A percentile compares a stretch with the other conserved stretches of the same genome.
Evolutionary conservation across 2,888 invertebrate genomes (phyloP).

Genomic region (Cosmopolites sordidus): DNA sequence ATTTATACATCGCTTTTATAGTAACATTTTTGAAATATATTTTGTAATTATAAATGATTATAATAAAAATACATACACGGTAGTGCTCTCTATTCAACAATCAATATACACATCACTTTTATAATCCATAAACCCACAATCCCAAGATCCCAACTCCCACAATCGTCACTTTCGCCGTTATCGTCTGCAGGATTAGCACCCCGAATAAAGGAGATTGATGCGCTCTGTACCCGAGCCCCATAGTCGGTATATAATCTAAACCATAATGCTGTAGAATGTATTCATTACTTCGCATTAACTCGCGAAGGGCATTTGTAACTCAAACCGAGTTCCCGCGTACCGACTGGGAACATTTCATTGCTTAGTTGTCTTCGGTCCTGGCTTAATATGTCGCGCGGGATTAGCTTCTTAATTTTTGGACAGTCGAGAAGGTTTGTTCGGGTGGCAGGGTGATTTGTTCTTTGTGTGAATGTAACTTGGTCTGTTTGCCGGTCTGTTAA

Average conservation of each 20-base stretch:
- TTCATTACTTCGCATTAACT: conserved; percentile 50
- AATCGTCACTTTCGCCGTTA: no score
- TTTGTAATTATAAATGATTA: no score
- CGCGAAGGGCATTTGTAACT: conserved; percentile 45
- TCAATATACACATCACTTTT: no score
- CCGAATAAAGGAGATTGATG: conserved; percentile 44
- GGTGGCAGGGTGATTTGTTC: not conserved
- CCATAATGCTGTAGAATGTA: conserved; percentile 51
- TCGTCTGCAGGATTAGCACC: no score
- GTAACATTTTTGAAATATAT: no score
- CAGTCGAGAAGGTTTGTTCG: not conserved
- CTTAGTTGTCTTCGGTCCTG: not conserved
- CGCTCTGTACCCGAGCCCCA: conserved; percentile 47
- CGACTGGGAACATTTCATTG: conserved; percentile 2
- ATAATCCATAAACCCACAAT: no score
- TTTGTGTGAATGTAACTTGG: not conserved
- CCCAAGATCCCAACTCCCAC: no score
- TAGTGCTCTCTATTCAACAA: no score
- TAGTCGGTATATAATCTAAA: conserved; percentile 50
- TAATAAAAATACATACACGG: no score
- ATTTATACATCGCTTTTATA: no score
- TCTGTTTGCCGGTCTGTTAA: not conserved
- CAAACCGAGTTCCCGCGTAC: no score
- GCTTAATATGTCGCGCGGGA: not conserved
- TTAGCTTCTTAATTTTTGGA: conserved; percentile 1